Evolutionary conservation across 1,140 invertebrate species (phyloP).

Genomic region (Platyura marginata): DNA sequence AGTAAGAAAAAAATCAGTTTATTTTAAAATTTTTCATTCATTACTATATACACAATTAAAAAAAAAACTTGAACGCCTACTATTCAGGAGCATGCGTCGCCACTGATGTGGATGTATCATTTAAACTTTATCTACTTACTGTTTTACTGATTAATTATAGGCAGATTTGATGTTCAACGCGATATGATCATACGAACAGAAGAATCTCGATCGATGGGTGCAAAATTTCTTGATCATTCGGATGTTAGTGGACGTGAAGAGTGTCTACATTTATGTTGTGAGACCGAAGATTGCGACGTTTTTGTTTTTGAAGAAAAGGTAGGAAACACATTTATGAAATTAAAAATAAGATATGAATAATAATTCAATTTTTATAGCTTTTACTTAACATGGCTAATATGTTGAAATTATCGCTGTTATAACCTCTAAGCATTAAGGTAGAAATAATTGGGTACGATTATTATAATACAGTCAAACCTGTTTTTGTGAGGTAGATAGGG

Average conservation of each 20-base stretch:
- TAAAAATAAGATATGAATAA: neutral
- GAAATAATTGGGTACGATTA: too few species aligned
- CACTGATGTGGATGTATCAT: neutral
- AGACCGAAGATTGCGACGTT: constrained; percentile 71
- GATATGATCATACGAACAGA: constrained; percentile 83
- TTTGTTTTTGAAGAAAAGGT: constrained; percentile 88
- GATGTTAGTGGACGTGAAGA: constrained; percentile 60
- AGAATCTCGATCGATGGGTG: constrained; percentile 70
- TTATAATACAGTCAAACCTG: too few species aligned
- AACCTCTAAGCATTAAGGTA: too few species aligned
- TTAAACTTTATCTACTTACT: neutral
- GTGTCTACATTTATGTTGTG: constrained; percentile 70
- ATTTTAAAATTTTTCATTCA: too few species aligned
- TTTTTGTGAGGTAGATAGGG: too few species aligned
- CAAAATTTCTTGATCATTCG: constrained; percentile 70
- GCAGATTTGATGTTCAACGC: constrained; percentile 66
- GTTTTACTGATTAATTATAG: constrained; percentile 13
- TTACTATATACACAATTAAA: neutral
- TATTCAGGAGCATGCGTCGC: too few species aligned
- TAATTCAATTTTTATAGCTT: too few species aligned
- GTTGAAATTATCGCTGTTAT: neutral
- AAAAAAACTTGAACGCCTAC: neutral
- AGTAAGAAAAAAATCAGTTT: too few species aligned
- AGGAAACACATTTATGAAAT: constrained; percentile 6
- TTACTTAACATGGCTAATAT: neutral